Evolutionary conservation across 2,113 vertebrate genomes (phyloP).

Genomic region (Syngnathoides biaculeatus): DNA sequence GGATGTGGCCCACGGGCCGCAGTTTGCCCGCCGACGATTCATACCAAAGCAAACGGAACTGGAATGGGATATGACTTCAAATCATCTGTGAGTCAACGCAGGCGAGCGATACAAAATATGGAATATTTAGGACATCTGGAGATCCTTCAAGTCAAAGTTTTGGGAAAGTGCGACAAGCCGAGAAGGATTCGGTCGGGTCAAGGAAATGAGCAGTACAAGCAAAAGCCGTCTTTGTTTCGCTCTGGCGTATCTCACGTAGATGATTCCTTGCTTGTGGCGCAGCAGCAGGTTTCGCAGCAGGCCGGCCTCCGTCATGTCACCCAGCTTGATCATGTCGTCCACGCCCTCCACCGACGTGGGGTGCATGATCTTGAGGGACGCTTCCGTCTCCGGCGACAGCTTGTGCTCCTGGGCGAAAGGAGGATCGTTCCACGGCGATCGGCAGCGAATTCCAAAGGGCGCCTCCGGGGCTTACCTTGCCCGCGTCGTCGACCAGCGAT

Average conservation of each 20-base stretch:
- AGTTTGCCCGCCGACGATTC: too few relatives aligned
- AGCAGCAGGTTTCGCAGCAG: slow-evolving; percentile 94
- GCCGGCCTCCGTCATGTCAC: slow-evolving; percentile 93
- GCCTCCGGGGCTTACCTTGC: slow-evolving; percentile 74
- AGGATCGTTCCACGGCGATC: neutral
- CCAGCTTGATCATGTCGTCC: slow-evolving; percentile 97
- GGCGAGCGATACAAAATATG: too few relatives aligned
- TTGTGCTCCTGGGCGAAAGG: slow-evolving; percentile 80
- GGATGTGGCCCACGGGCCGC: too few relatives aligned
- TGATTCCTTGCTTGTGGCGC: slow-evolving; percentile 89
- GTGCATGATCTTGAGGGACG: slow-evolving; percentile 95
- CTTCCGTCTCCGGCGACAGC: slow-evolving; percentile 90
- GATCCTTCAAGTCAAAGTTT: too few relatives aligned
- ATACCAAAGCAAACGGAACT: too few relatives aligned
- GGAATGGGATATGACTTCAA: too few relatives aligned
- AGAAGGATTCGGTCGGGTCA: neutral
- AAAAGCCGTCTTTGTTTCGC: too few relatives aligned
- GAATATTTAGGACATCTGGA: too few relatives aligned
- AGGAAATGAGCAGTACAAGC: too few relatives aligned
- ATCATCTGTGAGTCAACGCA: too few relatives aligned
- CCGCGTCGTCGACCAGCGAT: slow-evolving; percentile 84
- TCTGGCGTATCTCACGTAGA: slow-evolving; percentile 84
- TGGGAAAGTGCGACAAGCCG: too few relatives aligned
- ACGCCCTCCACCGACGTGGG: slow-evolving; percentile 96
- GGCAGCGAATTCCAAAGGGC: neutral